These are phyloP conservation scores for Stenchaetothrips biformis DNA, from an alignment of 2,888 invertebrate species.

Conservation along the genomic window DNA sequence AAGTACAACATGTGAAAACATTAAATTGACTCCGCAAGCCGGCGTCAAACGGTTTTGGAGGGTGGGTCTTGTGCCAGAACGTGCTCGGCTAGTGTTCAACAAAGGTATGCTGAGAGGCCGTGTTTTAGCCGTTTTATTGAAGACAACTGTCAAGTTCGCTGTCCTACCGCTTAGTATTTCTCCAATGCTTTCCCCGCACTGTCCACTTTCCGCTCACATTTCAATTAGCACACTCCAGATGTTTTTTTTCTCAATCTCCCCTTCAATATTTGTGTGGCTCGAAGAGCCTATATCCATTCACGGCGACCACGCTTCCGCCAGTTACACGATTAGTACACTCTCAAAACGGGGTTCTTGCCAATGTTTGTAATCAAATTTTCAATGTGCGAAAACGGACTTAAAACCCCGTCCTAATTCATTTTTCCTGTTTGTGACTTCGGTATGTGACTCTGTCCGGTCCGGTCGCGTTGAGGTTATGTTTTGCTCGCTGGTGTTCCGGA, in stretches of 20 bases:
- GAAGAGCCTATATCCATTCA: not conserved
- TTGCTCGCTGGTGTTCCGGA: no score
- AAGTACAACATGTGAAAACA: not conserved
- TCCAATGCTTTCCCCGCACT: not conserved
- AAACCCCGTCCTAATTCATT: no score
- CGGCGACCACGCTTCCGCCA: not conserved
- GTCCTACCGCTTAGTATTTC: not conserved
- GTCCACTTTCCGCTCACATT: not conserved
- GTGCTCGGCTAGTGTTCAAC: not conserved
- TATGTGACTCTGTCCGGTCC: no score
- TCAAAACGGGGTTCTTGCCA: no score
- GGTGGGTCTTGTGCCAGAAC: conserved; percentile 12
- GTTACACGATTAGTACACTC: not conserved
- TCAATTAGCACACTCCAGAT: not conserved
- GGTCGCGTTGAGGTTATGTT: no score
- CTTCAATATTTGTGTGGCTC: not conserved
- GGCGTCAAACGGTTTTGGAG: not conserved
- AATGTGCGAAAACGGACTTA: no score
- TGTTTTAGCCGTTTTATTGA: conserved; percentile 3
- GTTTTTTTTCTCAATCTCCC: not conserved
- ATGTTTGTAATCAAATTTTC: no score
- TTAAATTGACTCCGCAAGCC: not conserved
- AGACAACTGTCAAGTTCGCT: conserved; percentile 8
- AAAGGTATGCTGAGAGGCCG: conserved; percentile 6
- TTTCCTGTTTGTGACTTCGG: no score